Conservation (phyloP, 35 echinoderm and acorn worm genomes). For the Apostichopus californicus region DNA sequence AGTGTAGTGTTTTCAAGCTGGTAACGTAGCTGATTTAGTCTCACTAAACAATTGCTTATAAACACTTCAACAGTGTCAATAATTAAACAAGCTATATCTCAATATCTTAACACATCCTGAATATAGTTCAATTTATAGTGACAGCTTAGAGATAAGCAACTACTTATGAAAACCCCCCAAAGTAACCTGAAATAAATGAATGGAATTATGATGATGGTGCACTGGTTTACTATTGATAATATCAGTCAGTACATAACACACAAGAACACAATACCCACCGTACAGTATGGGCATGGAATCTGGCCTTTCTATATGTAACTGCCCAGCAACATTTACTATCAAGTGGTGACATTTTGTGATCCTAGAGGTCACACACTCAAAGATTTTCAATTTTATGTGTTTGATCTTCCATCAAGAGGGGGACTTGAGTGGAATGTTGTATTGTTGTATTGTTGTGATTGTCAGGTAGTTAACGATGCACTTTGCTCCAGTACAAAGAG, state of each 20-base stretch:
- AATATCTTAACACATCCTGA: not conserved
- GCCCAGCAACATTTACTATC: not conserved
- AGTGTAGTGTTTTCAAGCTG: not conserved
- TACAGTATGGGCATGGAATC: not conserved
- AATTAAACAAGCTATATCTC: constrained; percentile 24
- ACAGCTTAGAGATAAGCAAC: constrained; percentile 18
- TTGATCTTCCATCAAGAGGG: not conserved
- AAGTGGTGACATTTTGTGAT: not conserved
- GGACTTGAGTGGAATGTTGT: not conserved
- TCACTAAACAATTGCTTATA: constrained; percentile 16
- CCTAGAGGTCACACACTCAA: not conserved
- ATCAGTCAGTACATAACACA: not conserved
- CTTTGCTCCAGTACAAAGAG: not conserved
- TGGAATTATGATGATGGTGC: not conserved
- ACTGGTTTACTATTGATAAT: not conserved
- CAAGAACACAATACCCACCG: not conserved
- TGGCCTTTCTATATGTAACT: not conserved
- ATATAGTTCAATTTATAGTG: constrained; percentile 30
- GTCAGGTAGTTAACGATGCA: not conserved
- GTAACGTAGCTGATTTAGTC: not conserved
- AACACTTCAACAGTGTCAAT: constrained; percentile 25
- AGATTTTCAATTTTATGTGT: not conserved
- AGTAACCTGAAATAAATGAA: not conserved
- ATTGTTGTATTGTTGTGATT: not conserved
- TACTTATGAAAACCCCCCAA: not conserved